Conservation (phyloP, 2,888 invertebrate species). For the Colostygia pectinataria region DNA sequence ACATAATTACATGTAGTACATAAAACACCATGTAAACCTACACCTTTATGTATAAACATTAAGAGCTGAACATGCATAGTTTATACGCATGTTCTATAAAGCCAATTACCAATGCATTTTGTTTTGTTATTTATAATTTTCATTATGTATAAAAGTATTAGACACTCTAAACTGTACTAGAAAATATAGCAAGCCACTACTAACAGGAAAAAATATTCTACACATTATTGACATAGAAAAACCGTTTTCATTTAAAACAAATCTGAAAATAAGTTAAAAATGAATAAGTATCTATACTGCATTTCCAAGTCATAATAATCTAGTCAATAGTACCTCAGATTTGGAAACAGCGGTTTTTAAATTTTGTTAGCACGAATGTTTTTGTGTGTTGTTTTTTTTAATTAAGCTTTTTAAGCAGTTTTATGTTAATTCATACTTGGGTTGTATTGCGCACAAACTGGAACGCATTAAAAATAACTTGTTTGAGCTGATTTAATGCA, state of each 20-base stretch:
- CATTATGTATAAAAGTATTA: constrained; percentile 48
- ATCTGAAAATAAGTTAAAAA: too few species aligned
- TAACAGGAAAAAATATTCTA: constrained; percentile 6
- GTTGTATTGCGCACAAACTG: too few species aligned
- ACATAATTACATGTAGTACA: constrained; percentile 53
- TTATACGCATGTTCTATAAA: constrained; percentile 78
- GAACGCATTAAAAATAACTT: too few species aligned
- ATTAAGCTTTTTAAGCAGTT: too few species aligned
- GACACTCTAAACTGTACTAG: constrained; percentile 37
- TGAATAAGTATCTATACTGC: too few species aligned
- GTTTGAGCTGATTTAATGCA: too few species aligned
- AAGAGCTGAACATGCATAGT: constrained; percentile 74
- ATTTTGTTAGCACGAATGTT: too few species aligned
- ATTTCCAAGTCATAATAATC: too few species aligned
- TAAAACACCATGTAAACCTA: constrained; percentile 57
- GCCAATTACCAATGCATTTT: constrained; percentile 84
- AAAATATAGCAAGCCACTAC: constrained; percentile 33
- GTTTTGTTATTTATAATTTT: constrained; percentile 67
- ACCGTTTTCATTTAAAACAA: background rate
- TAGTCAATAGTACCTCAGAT: too few species aligned
- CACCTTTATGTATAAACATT: constrained; percentile 67
- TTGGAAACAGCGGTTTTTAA: too few species aligned
- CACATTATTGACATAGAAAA: constrained; percentile 1
- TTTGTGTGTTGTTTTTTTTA: too few species aligned
- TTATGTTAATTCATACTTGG: too few species aligned